Evolutionary conservation across 2,888 invertebrate genomes (phyloP).

Genomic region (Drosophila meridiana): DNA sequence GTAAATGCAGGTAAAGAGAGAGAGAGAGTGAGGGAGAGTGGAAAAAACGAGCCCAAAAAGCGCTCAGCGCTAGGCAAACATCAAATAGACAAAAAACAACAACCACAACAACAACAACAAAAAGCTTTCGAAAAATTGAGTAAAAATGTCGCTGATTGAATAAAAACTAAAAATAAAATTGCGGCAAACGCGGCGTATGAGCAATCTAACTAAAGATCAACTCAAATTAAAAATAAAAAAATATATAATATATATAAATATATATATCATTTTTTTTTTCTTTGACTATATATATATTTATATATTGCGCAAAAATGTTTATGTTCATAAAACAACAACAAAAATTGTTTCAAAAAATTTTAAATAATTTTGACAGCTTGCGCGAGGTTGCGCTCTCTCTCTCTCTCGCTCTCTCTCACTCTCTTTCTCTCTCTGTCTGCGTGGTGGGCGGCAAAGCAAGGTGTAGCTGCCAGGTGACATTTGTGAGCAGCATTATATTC

Average conservation of each 20-base stretch:
- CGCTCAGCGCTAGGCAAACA: conserved; percentile 47
- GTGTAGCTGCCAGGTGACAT: conserved; percentile 72
- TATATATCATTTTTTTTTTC: too few relatives aligned
- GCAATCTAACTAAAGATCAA: conserved; percentile 59
- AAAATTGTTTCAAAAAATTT: conserved; percentile 36
- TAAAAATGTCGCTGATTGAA: conserved; percentile 80
- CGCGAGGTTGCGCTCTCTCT: conserved; percentile 9
- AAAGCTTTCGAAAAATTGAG: conserved; percentile 27
- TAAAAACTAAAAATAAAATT: conserved; percentile 75
- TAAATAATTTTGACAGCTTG: conserved; percentile 73
- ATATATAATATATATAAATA: conserved; percentile 32
- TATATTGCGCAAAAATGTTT: conserved; percentile 46
- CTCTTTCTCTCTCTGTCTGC: conserved; percentile 27
- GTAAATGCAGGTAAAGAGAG: conserved; percentile 4
- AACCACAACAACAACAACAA: conserved; percentile 27
- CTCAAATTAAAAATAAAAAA: conserved; percentile 25
- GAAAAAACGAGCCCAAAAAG: conserved; percentile 33
- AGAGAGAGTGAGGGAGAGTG: neutral
- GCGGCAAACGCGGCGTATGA: conserved; percentile 68
- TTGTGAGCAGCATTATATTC: conserved; percentile 42
- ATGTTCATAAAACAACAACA: conserved; percentile 58
- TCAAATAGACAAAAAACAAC: conserved; percentile 46
- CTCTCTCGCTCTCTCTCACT: conserved; percentile 20
- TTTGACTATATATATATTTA: conserved; percentile 14
- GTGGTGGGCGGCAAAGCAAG: conserved; percentile 9